phyloP scores from a whole-genome alignment of 2,888 invertebrate species.

The Petrolisthes cinctipes region DNA sequence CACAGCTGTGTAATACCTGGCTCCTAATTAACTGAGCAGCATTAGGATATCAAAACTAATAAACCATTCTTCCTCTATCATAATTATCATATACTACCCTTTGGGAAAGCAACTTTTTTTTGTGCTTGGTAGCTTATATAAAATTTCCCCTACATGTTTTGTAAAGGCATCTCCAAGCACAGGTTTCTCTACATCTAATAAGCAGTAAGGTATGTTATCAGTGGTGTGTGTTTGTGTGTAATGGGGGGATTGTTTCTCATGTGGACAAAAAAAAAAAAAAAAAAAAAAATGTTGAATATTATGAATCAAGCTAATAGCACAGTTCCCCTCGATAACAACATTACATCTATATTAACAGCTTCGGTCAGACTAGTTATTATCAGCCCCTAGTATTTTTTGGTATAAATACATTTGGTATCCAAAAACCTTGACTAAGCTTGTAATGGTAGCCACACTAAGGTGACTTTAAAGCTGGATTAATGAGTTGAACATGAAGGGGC shows the following conservation, averaged over 20 bases:
- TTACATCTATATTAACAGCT: background rate
- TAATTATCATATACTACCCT: too few species aligned
- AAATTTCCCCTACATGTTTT: too few species aligned
- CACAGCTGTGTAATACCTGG: background rate
- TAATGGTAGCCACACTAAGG: background rate
- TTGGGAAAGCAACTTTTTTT: too few species aligned
- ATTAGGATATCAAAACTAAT: too few species aligned
- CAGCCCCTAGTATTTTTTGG: background rate
- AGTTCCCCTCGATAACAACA: background rate
- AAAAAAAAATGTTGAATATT: too few species aligned
- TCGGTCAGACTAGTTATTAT: constrained; percentile 10
- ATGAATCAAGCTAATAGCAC: background rate
- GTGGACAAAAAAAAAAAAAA: too few species aligned
- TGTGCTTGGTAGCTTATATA: too few species aligned
- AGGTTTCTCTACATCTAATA: too few species aligned
- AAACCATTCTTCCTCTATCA: too few species aligned
- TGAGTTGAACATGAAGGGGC: background rate
- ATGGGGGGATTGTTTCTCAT: too few species aligned
- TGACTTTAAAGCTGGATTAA: constrained; percentile 9
- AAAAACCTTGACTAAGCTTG: background rate
- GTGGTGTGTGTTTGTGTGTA: background rate
- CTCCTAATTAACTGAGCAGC: background rate
- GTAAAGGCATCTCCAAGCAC: too few species aligned
- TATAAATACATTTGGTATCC: constrained; percentile 8
- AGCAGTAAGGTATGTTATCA: background rate